A percentile compares a stretch with the other conserved stretches of the same genome.
These are phyloP conservation scores for Chaetops frenatus DNA, from an alignment of 2,113 vertebrate species.

Conservation along the genomic window DNA sequence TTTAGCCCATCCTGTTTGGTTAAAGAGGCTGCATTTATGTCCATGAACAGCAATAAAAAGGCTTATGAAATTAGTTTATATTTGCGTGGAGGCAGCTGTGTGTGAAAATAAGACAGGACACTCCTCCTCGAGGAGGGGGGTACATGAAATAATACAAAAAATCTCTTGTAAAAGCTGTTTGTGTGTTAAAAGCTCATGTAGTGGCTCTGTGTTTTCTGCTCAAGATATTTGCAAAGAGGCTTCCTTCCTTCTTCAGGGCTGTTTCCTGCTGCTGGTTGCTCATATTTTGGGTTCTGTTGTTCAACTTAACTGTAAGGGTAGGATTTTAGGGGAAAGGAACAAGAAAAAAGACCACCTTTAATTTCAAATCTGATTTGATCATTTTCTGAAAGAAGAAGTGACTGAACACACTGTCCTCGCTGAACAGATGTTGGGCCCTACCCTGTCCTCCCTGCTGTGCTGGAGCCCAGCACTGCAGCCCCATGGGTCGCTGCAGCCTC, in stretches of 20 bases:
- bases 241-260: not conserved
- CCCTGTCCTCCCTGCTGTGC: not conserved
- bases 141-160: not conserved
- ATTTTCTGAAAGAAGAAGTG: not conserved
- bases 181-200: not conserved
- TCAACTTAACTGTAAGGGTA: not conserved
- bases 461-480: not conserved
- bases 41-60: not conserved
- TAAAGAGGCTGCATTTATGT: not conserved
- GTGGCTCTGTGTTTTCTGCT: not conserved
- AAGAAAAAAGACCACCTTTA: not conserved
- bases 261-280: not conserved
- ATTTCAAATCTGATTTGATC: not conserved
- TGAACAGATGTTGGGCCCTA: not conserved
- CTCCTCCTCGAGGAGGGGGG: not conserved
- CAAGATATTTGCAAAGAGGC: not conserved
- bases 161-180: not conserved
- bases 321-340: not conserved
- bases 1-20: not conserved
- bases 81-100: not conserved
- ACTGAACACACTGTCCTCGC: not conserved
- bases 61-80: not conserved
- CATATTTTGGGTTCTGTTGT: not conserved
- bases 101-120: not conserved
- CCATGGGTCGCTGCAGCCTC: fast-evolving